Base-by-base conservation (phyloP, 2,113 vertebrate genomes). In the Cromileptes altivelis region DNA sequence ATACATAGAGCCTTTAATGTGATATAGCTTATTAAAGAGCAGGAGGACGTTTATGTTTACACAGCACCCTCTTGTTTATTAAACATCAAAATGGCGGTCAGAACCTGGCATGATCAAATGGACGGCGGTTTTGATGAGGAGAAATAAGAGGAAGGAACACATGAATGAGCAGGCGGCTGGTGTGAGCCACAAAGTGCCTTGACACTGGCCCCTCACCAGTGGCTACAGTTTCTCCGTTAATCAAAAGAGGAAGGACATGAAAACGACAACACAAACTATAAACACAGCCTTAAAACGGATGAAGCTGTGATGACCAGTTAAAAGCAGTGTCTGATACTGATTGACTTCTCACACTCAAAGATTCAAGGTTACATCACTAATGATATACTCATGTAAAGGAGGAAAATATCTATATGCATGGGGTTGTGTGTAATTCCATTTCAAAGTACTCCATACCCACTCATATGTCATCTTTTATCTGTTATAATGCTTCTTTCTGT, bases 211-310 rank as follows among this genome's bases (percentile, higher is more conserved):
- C 13, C 45, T 50, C 42, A 40, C 27, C 42, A 61, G 18, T 6
- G 49, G 56, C 40, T 27, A 21, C 23, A 60, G 6, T 18, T 33
- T 11, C 33, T 42, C n/a, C 10, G 25, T 23, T 61, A n/a, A 74
- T 74, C 57, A 74, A 60, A 73, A 50, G 70, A 73, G 40, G 70
- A 62, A 4, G 13, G 27, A 2, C 2, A 61, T 49, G 57, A 23
- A 30, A 49, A 61, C 42, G 5, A n/a, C 25, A 19, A 30, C 40
- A 57, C 70, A 50, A n/a, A 21, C 67, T 57, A 42, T 4, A 71
- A 71, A 25, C 30, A 5, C 68, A 55, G 21, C 30, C 13, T 25
- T 15, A 14, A 18, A 27, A 19, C 9, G 2, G 25, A 12, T 68
- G 23, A 2, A 4, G 64, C 27, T 47, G 33, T 37, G 33, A 37